Evolutionary conservation across 1,140 invertebrate species (phyloP), one percentile per base, ranked within the genome.

Genomic region (Berghia stephanieae): DNA sequence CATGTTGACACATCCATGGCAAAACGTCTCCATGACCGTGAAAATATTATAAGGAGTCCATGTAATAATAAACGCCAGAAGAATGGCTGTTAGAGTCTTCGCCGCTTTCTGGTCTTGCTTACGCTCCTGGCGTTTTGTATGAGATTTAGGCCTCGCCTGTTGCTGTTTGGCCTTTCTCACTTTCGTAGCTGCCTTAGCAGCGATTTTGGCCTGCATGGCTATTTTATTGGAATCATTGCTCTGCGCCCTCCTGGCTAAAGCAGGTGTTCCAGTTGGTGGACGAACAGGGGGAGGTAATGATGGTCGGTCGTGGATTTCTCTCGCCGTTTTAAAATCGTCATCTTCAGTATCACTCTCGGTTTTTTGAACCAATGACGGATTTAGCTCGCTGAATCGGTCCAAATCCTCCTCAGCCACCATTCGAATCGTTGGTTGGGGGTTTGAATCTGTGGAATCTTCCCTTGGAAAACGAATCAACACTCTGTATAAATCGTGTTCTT

Each of bases 11-110:
- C 83, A 83, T 16, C 81, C 81, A 8, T 85, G 80, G 83, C 87
- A 91, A 81, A 91, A 91, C 3, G 87, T 85, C 76, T 90, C 86
- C 16, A 89, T 82, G 6, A 91, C 84, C n/a, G 89, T 88, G 75
- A 86, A 85, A 52, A 99, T 96, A 89, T 99, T 99, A 90, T 99
- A 99, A 63, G 98, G 98, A 52, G 96, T 97, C 98, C 98, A 99
- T 3, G 98, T 99, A 82, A 99, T 93, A 80, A 99, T 98, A 90
- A 99, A 99, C 66, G 97, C 97, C 72, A 98, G 89, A 78, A 99
- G 91, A 81, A 99, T 99, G 77, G 98, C 98, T 57, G 86, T 98
- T 55, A 99, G 89, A 0, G 98, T 99, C 89, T 99, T 99, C 1
- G 98, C 98, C 8, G 98, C 98, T 91, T 99, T 99, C 78, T 95